Evolutionary conservation across 2,888 invertebrate species (phyloP).

Genomic region (Rhagium mordax): DNA sequence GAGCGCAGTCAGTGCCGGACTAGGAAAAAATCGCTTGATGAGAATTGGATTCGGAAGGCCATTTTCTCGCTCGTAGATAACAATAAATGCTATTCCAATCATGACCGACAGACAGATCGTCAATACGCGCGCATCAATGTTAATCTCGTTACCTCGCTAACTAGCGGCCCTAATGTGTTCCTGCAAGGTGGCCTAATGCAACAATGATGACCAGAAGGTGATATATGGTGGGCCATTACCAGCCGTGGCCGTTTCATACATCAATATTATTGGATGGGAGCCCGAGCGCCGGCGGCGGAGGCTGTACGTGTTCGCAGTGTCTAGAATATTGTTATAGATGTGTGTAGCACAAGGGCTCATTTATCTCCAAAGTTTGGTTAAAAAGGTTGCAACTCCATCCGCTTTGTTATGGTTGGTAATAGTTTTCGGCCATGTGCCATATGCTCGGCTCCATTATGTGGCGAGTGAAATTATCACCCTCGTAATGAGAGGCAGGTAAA

Average conservation of each 20-base stretch:
- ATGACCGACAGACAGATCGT: not conserved
- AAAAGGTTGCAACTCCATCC: too few species aligned
- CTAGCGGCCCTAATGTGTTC: conserved; percentile 25
- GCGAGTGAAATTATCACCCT: too few species aligned
- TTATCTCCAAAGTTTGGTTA: too few species aligned
- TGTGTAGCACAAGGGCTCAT: not conserved
- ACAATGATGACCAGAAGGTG: conserved; percentile 56
- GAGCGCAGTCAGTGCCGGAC: too few species aligned
- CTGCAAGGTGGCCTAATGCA: conserved; percentile 47
- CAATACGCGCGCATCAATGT: not conserved
- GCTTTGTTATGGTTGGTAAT: too few species aligned
- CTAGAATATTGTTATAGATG: not conserved
- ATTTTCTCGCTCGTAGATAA: not conserved
- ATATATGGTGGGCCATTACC: conserved; percentile 55
- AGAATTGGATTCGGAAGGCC: too few species aligned
- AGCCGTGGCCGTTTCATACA: conserved; percentile 51
- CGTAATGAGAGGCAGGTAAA: too few species aligned
- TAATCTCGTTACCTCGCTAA: not conserved
- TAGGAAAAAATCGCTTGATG: too few species aligned
- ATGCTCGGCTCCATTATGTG: too few species aligned
- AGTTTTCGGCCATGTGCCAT: too few species aligned
- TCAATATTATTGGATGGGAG: conserved; percentile 54
- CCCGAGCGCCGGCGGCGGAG: conserved; percentile 40
- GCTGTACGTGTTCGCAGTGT: not conserved
- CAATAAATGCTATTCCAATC: not conserved